Conservation (phyloP, 2,113 vertebrate species). For the Rynchops niger region DNA sequence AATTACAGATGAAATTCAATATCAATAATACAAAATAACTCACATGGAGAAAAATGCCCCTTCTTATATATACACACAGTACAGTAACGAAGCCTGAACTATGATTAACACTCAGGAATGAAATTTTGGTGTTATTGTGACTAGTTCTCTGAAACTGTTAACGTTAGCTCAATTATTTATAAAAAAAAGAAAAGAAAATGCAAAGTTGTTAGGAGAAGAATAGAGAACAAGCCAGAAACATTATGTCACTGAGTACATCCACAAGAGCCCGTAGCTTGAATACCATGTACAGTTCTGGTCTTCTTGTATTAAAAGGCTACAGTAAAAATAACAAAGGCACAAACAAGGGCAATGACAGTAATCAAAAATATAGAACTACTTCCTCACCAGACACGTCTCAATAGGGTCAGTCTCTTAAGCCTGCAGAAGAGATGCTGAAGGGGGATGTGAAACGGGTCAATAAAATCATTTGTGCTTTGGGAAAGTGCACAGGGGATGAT, state of each 20-base stretch:
- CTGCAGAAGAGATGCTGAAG: not conserved
- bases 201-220: not conserved
- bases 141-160: not conserved
- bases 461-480: not conserved
- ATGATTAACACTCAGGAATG: not conserved
- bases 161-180: not conserved
- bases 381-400: not conserved
- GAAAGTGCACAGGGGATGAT: not conserved
- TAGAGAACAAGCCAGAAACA: not conserved
- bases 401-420: not conserved
- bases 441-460: not conserved
- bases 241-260: not conserved
- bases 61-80: not conserved
- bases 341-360: not conserved
- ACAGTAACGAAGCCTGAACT: not conserved
- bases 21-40: not conserved
- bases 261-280: not conserved
- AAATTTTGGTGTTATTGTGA: not conserved
- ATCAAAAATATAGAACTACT: not conserved
- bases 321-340: not conserved
- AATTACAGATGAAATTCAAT: constrained; percentile 23
- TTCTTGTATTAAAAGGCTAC: not conserved
- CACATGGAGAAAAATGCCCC: not conserved
- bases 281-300: not conserved
- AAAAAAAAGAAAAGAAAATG: not conserved